Conservation (phyloP, 2,888 invertebrate genomes). For the Odontothrips loti region DNA sequence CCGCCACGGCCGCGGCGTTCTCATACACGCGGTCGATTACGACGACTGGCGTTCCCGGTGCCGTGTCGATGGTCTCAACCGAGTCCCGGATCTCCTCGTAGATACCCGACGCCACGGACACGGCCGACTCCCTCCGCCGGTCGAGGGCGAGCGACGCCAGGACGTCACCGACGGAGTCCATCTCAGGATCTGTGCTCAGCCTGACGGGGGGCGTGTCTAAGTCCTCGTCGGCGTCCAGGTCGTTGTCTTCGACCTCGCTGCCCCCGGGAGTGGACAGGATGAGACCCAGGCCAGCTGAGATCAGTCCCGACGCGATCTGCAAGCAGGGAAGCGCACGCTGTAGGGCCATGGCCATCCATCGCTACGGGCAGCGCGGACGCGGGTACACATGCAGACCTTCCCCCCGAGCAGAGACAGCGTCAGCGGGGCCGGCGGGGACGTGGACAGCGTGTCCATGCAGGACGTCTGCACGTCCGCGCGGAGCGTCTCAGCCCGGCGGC, state of each 20-base stretch:
- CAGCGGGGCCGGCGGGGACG: background rate
- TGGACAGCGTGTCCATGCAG: background rate
- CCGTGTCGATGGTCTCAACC: constrained; percentile 45
- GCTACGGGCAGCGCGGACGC: background rate
- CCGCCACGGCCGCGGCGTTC: background rate
- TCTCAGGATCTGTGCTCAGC: background rate
- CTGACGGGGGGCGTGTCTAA: background rate
- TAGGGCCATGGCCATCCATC: background rate
- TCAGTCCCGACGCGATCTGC: constrained; percentile 39
- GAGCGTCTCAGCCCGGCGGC: background rate
- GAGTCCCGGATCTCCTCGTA: constrained; percentile 59
- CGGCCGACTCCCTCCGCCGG: constrained; percentile 54
- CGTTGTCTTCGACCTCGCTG: constrained; percentile 39
- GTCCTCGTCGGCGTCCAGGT: constrained; percentile 29
- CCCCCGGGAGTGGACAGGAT: constrained; percentile 40
- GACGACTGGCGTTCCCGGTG: constrained; percentile 9
- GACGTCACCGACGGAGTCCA: constrained; percentile 26
- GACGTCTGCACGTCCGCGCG: background rate
- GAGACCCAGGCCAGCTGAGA: constrained; percentile 42
- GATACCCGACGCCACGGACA: constrained; percentile 61
- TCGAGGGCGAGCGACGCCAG: constrained; percentile 7
- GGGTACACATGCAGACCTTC: background rate
- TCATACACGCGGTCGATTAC: constrained; percentile 12
- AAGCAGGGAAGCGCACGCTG: background rate
- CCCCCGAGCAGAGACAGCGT: constrained; percentile 6